Evolutionary conservation across 2,797 vertebrate species (phyloP), one percentile per base, ranked within the genome.

Genomic region (Spinibarbus caldwelli): DNA sequence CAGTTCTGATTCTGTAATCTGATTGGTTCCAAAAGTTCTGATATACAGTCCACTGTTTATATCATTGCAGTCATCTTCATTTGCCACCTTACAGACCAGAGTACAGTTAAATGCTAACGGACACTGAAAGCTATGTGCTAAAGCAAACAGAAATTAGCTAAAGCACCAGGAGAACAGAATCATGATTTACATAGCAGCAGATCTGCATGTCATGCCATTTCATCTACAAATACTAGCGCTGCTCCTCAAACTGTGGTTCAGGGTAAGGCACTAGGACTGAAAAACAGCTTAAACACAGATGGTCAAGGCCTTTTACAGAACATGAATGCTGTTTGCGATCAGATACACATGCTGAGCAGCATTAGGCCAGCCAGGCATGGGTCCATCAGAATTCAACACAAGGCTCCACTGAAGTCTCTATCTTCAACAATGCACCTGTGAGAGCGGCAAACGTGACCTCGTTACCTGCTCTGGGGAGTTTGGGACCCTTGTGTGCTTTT

Each of bases 351-450:
- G 93, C 90, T 93, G 91, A 93, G 93, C 90, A 86, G 86, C 70
- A 86, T 92, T 91, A 93, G 90, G 90, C 89, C 90, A 92, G 92
- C 89, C 89, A 90, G 82, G 91, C 89, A 89, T 19, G 70, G 76
- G 90, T 92, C 91, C 77, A 90, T 94, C 93, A 93, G 91, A 92
- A 94, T 92, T 92, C 92, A 87, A 31, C 83, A 38, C 90, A 91
- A 92, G 80, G 67, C 83, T 89, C 88, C 62, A 87, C 91, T 90
- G 92, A 92, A 91, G 89, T 78, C 92, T 92, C 93, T 95, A 95
- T 96, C 95, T 95, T 94, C 93, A 95, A 94, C 94, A 92, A 92
- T 89, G 91, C 94, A 96, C 94, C 94, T 95, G 94, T 93, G 92
- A 91, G 92, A 85, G 87, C 91, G 90, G 87, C 90, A 92, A 91